Conservation (phyloP, 2,797 vertebrate genomes). For the Phoxinus dragarum region DNA sequence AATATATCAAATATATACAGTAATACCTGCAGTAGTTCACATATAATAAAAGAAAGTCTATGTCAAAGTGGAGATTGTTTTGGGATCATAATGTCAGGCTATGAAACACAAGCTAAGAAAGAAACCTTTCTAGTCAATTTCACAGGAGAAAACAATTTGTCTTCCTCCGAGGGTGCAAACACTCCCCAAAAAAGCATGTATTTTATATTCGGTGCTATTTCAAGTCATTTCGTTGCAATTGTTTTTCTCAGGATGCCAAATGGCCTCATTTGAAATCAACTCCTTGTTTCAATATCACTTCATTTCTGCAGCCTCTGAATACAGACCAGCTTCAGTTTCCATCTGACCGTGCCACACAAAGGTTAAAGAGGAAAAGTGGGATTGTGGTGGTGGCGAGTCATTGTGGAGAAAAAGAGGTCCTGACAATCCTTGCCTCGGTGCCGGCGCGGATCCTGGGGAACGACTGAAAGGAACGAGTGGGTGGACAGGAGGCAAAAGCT, state of each 20-base stretch:
- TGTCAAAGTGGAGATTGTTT: background rate
- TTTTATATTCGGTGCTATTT: slow-evolving; percentile 28
- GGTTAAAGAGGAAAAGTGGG: slow-evolving; percentile 36
- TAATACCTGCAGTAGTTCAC: slow-evolving; percentile 8
- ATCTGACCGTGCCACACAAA: slow-evolving; percentile 4
- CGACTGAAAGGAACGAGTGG: slow-evolving; percentile 22
- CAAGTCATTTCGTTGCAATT: slow-evolving; percentile 14
- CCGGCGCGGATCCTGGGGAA: slow-evolving; percentile 12
- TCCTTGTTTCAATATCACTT: slow-evolving; percentile 40
- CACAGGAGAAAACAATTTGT: slow-evolving; percentile 20
- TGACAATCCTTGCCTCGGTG: slow-evolving; percentile 21
- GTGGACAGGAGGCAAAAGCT: slow-evolving; percentile 28
- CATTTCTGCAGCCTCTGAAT: slow-evolving; percentile 22
- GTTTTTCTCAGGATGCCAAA: slow-evolving; percentile 28
- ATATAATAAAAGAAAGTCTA: slow-evolving; percentile 10
- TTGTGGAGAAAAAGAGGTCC: slow-evolving; percentile 22
- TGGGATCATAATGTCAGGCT: background rate
- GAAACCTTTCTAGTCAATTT: slow-evolving; percentile 3
- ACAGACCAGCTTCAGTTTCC: slow-evolving; percentile 24
- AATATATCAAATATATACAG: slow-evolving; percentile 24
- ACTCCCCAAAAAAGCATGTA: background rate
- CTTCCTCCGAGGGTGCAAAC: background rate
- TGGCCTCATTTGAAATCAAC: slow-evolving; percentile 30
- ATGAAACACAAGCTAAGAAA: slow-evolving; percentile 13
- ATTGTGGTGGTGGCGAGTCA: slow-evolving; percentile 32